Percentiles rank a stretch among this genome's conserved stretches.
Evolutionary conservation across 2,113 vertebrate genomes (phyloP).

Genomic region (Glaucomys volans): DNA sequence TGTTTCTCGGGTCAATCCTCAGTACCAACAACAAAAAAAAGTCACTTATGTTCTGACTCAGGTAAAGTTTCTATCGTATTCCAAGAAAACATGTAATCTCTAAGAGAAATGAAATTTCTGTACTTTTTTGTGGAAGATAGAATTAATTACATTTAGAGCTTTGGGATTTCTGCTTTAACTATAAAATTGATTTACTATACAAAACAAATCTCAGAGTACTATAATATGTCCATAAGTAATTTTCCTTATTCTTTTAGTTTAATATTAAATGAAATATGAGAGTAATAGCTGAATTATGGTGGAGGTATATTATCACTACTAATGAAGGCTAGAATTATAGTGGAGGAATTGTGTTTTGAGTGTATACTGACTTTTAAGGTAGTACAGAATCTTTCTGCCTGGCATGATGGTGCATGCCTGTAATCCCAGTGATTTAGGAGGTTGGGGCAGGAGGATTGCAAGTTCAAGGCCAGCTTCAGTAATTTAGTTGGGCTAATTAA

Average conservation of each 20-base stretch:
- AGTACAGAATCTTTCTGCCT: neutral
- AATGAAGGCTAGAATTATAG: neutral
- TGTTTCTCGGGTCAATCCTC: too few relatives aligned
- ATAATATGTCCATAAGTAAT: neutral
- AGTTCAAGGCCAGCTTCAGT: too few relatives aligned
- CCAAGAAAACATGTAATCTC: slow-evolving; percentile 34
- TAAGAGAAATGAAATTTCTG: slow-evolving; percentile 42
- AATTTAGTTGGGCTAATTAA: too few relatives aligned
- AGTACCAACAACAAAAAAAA: neutral
- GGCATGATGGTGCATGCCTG: too few relatives aligned
- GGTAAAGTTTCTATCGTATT: slow-evolving; percentile 40
- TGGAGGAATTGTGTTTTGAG: slow-evolving; percentile 4
- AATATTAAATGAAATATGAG: slow-evolving; percentile 48
- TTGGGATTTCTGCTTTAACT: neutral
- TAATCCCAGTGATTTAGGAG: too few relatives aligned
- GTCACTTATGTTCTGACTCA: slow-evolving; percentile 37
- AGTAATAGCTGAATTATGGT: neutral
- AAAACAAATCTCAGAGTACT: slow-evolving; percentile 13
- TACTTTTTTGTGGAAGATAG: neutral
- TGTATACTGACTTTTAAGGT: neutral
- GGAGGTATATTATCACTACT: neutral
- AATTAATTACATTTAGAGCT: slow-evolving; percentile 34
- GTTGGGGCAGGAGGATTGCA: too few relatives aligned
- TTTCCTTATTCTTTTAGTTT: neutral
- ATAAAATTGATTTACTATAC: neutral